phyloP scores from a whole-genome alignment of 1,140 invertebrate genomes.

The Drosophila biarmipes region DNA sequence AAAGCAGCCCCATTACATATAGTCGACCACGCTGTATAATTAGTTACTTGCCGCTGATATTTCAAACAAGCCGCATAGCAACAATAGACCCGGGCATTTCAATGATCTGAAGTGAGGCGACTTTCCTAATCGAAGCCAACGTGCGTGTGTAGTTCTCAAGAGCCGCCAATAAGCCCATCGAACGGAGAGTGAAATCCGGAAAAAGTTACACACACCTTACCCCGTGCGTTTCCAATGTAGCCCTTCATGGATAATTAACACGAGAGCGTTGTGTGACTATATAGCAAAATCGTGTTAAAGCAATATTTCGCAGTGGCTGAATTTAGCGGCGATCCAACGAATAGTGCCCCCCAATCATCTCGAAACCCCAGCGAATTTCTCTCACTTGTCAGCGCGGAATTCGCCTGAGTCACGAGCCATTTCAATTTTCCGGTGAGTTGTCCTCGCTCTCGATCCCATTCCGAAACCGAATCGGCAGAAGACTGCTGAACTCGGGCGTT shows the following conservation, averaged over 20 bases:
- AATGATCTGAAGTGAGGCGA: constrained; percentile 30
- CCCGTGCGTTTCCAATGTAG: constrained; percentile 74
- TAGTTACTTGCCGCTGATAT: constrained; percentile 46
- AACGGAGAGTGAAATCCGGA: constrained; percentile 15
- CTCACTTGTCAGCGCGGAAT: constrained; percentile 28
- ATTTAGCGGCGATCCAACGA: constrained; percentile 33
- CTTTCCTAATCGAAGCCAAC: constrained; percentile 7
- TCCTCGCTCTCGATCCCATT: constrained; percentile 31
- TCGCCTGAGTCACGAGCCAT: constrained; percentile 65
- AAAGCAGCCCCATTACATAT: constrained; percentile 40
- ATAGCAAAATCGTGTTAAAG: constrained; percentile 74
- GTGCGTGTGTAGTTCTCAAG: constrained; percentile 1
- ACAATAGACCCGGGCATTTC: constrained; percentile 17
- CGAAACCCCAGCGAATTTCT: constrained; percentile 34
- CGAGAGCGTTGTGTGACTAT: constrained; percentile 78
- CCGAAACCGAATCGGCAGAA: constrained; percentile 13
- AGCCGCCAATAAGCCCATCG: constrained; percentile 5
- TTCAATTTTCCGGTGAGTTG: constrained; percentile 74
- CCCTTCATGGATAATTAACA: constrained; percentile 78
- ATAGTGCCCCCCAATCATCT: constrained; percentile 25
- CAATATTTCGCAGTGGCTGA: constrained; percentile 35
- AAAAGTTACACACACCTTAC: constrained; percentile 27
- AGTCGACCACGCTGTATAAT: constrained; percentile 46
- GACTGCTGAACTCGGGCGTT: constrained; percentile 19
- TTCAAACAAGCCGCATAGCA: constrained; percentile 38